Evolutionary conservation across 2,888 invertebrate genomes (phyloP).

Genomic region (Agonopterix subpropinquella): DNA sequence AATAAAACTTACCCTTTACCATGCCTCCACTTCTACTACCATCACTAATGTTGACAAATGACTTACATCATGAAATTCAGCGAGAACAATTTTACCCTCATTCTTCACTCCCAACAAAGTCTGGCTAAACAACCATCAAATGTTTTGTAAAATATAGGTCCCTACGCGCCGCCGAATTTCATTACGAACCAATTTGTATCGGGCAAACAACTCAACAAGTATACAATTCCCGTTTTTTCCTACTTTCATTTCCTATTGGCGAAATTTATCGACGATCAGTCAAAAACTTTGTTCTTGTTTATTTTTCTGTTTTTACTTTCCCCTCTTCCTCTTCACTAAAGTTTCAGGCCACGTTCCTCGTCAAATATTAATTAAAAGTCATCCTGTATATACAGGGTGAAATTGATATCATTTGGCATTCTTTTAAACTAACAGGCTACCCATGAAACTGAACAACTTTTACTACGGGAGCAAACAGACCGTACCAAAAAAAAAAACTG

Average conservation of each 20-base stretch:
- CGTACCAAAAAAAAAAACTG: no score
- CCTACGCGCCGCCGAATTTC: not conserved
- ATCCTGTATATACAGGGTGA: no score
- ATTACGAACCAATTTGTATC: conserved; percentile 3
- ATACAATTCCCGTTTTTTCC: conserved; percentile 11
- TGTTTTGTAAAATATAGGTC: conserved; percentile 12
- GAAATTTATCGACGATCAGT: conserved; percentile 36
- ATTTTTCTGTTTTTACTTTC: conserved; percentile 35
- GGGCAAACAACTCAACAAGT: conserved; percentile 8
- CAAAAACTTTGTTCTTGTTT: conserved; percentile 37
- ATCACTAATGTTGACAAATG: not conserved
- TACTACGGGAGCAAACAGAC: no score
- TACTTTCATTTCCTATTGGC: conserved; percentile 18
- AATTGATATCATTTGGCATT: no score
- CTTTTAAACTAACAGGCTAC: no score
- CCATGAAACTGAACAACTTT: no score
- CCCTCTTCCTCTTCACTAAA: conserved; percentile 4
- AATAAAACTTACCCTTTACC: no score
- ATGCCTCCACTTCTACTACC: not conserved
- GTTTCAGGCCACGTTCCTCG: no score
- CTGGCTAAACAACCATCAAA: conserved; percentile 24
- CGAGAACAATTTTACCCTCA: not conserved
- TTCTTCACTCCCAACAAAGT: not conserved
- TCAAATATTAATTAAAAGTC: no score
- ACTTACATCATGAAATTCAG: conserved; percentile 8